Base-by-base conservation (phyloP, 2,888 invertebrate genomes). In the Villa cingulata region DNA sequence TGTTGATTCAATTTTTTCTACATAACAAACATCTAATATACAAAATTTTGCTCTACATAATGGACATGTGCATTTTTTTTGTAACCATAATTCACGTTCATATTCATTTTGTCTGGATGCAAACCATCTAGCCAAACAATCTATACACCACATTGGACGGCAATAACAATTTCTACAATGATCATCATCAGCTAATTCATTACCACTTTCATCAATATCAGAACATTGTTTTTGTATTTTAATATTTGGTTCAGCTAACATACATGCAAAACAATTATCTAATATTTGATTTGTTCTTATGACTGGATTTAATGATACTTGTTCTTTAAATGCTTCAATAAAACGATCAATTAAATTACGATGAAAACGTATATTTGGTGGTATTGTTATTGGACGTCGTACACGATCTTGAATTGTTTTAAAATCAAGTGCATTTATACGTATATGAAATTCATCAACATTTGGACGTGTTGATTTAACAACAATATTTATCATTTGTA, bases 221-320 rank as follows among this genome's bases (percentile, higher is more conserved):
- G 71, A 64, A 62, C 89, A 92, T 46, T 75, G 76, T 58, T 81
- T 83, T 55, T 75, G 75, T 46, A 88, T 73, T 67, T 89, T 92
- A 43, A 86, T 82, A 64, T 89, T 83, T 0, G 92, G 82, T 19
- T 68, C 69, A 16, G 74, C 75, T 59, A 83, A 80, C 84, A 91
- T 86, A 61, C 94, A 94, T 2, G 92, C 92, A 53, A 91, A 86
- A 62, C 94, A 94, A 50, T 76, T 73, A 53, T 91, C 90, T 37
- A 80, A 62, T 53, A 84, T 83, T 82, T 89, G 63, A 48, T 72
- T 68, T 18, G 51, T 58, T 7, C 17, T 37, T 59, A 80, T 81
- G 9, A 72, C 65, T 1, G 82, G 80, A 71, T 89, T 89, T 54
- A 74, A 72, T 2, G 74, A 68, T 2, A 87, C 79, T 57, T 83